These are phyloP conservation scores for Diacarnus erythraeanus DNA, from an alignment of 37 sponge, comb jelly and placozoan species.

Conservation along the genomic window DNA sequence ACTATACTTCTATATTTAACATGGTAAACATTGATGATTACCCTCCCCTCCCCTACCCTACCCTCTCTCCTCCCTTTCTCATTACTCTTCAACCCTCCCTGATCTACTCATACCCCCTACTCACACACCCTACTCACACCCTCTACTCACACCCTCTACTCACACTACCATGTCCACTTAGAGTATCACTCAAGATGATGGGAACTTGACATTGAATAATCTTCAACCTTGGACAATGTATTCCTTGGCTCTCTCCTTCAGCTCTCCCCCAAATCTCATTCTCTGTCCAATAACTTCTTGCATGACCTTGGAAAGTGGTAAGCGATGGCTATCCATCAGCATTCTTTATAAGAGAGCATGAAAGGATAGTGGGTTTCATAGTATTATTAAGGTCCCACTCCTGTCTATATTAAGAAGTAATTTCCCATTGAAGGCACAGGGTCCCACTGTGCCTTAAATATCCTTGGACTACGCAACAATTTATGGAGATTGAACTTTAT, in stretches of 20 bases:
- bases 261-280: neutral
- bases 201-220: neutral
- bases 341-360: too few relatives aligned
- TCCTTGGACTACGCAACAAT: too few relatives aligned
- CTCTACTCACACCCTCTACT: neutral
- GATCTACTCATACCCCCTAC: neutral
- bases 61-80: slow-evolving; percentile 2
- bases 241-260: neutral
- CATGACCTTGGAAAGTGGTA: neutral
- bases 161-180: neutral
- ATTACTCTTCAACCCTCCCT: neutral
- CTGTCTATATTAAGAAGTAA: too few relatives aligned
- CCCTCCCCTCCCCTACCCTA: slow-evolving; percentile 7
- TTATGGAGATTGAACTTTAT: too few relatives aligned
- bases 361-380: too few relatives aligned
- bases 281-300: neutral
- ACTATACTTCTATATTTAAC: neutral
- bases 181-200: neutral
- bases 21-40: neutral
- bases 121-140: neutral
- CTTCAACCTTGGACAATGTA: neutral
- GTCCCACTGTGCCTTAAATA: too few relatives aligned
- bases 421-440: too few relatives aligned
- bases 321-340: too few relatives aligned
- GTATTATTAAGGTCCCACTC: too few relatives aligned